Evolutionary conservation across 2,888 invertebrate genomes (phyloP).

Genomic region (Temnothorax rugatulus): DNA sequence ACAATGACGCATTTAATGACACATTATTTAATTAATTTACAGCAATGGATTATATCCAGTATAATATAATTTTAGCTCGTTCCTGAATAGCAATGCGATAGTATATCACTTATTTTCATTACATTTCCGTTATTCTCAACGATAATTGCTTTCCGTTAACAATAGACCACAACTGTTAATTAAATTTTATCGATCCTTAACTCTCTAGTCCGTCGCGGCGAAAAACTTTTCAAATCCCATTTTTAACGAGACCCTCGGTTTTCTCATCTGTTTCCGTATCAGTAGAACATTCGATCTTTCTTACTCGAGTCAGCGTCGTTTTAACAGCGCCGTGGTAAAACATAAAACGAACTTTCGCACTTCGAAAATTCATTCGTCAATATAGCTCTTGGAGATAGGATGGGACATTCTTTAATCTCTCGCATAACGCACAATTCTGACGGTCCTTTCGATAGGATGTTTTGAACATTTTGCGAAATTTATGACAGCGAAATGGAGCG

Average conservation of each 20-base stretch:
- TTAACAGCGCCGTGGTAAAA: constrained; percentile 53
- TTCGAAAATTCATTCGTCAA: constrained; percentile 73
- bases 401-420: not conserved
- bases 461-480: constrained; percentile 44
- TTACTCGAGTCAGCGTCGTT: constrained; percentile 47
- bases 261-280: constrained; percentile 50
- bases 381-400: constrained; percentile 64
- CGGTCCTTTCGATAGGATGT: constrained; percentile 41
- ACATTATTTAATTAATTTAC: not conserved
- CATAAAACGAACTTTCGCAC: constrained; percentile 69
- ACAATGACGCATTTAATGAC: not conserved
- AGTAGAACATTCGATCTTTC: constrained; percentile 50
- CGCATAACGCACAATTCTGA: constrained; percentile 32
- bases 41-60: constrained; percentile 28
- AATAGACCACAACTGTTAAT: constrained; percentile 55
- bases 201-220: not conserved
- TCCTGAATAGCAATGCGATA: constrained; percentile 58
- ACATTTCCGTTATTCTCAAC: constrained; percentile 59
- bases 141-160: constrained; percentile 57
- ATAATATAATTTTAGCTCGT: constrained; percentile 46
- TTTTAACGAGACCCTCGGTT: constrained; percentile 46
- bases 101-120: constrained; percentile 67
- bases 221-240: constrained; percentile 42
- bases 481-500: constrained; percentile 21
- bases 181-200: constrained; percentile 63